A percentile compares a stretch with the other conserved stretches of the same genome.
Evolutionary conservation across 2,888 invertebrate species (phyloP).

Genomic region (Cremastinae sp.): DNA sequence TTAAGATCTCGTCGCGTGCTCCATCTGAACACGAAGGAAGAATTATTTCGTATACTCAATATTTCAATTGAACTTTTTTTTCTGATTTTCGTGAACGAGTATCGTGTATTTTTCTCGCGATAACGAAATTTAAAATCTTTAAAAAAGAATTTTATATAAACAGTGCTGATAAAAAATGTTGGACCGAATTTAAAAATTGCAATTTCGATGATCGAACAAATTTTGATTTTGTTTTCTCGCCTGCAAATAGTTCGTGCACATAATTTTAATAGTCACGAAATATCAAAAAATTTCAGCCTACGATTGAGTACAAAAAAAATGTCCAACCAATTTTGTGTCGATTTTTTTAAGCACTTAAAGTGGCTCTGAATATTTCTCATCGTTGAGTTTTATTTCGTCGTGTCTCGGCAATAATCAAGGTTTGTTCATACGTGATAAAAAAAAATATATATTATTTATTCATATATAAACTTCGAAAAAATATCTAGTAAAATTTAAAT

Average conservation of each 20-base stretch:
- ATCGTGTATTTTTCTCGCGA: constrained; percentile 22
- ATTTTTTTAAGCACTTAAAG: too few relatives aligned
- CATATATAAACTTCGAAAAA: background rate
- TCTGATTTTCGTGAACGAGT: constrained; percentile 10
- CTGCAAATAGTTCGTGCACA: too few relatives aligned
- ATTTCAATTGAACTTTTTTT: background rate
- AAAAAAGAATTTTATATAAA: constrained; percentile 7
- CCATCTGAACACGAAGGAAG: constrained; percentile 34
- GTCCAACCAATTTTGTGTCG: too few relatives aligned
- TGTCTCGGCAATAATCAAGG: background rate
- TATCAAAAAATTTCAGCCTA: too few relatives aligned
- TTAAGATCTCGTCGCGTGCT: constrained; percentile 30
- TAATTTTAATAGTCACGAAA: too few relatives aligned
- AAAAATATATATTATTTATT: background rate
- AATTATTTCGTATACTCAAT: constrained; percentile 44
- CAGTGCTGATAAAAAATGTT: background rate
- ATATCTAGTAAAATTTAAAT: constrained; percentile 28
- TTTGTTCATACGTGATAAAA: background rate
- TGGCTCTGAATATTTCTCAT: too few relatives aligned
- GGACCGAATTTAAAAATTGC: too few relatives aligned
- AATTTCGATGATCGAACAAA: too few relatives aligned
- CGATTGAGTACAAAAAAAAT: too few relatives aligned
- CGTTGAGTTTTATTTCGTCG: too few relatives aligned
- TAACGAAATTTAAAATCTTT: constrained; percentile 5
- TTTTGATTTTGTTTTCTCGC: too few relatives aligned